These are phyloP conservation scores for Hemichromis elongatus DNA, from an alignment of 2,113 vertebrate genomes.

Conservation along the genomic window DNA sequence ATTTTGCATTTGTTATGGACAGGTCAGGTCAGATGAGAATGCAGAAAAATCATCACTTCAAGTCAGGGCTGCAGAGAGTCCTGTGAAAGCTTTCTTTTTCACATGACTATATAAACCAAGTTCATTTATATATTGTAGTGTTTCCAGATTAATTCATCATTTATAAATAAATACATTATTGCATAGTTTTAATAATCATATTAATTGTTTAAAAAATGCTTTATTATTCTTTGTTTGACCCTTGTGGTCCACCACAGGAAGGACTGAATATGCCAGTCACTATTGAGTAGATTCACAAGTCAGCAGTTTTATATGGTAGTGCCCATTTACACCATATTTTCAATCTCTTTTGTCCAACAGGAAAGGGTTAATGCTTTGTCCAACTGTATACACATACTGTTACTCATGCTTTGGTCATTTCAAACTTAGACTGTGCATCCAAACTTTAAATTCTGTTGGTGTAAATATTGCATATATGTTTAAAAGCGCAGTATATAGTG, in stretches of 20 bases:
- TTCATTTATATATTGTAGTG: background rate
- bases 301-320: background rate
- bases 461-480: background rate
- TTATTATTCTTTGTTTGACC: background rate
- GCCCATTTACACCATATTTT: background rate
- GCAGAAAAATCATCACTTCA: background rate
- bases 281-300: background rate
- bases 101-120: background rate
- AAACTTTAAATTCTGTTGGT: background rate
- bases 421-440: background rate
- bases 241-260: background rate
- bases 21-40: background rate
- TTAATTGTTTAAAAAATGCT: background rate
- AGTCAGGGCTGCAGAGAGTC: background rate
- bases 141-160: background rate
- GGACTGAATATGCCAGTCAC: fast-evolving
- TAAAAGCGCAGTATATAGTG: background rate
- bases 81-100: background rate
- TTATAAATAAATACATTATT: background rate
- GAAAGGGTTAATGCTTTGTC: background rate
- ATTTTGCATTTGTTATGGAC: background rate
- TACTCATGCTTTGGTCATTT: background rate
- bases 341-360: background rate
- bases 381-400: fast-evolving
- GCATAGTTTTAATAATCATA: fast-evolving